These are phyloP conservation scores for Campopleginae sp. DNA, from an alignment of 2,888 invertebrate species.

Conservation along the genomic window DNA sequence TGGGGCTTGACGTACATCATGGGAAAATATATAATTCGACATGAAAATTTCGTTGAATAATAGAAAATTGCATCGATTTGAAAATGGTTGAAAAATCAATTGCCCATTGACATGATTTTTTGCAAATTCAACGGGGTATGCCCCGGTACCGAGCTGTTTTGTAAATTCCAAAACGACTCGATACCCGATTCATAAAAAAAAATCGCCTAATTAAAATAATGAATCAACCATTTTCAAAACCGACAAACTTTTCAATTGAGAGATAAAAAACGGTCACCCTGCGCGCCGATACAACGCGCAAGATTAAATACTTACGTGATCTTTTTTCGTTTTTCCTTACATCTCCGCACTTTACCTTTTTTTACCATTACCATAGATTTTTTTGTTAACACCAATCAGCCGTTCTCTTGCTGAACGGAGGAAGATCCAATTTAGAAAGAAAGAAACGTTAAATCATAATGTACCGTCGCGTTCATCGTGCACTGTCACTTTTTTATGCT, in stretches of 20 bases:
- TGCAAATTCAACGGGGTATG: not conserved
- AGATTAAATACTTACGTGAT: conserved; percentile 85
- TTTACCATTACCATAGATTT: conserved; percentile 56
- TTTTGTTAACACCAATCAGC: conserved; percentile 51
- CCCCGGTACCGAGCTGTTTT: not conserved
- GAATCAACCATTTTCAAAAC: conserved; percentile 42
- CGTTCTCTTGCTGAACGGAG: conserved; percentile 4
- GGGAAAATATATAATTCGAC: conserved; percentile 21
- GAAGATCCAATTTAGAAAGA: not conserved
- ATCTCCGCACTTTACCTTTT: conserved; percentile 65
- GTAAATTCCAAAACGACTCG: not conserved
- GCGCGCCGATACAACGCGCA: conserved; percentile 86
- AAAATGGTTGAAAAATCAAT: conserved; percentile 35
- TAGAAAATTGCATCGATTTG: conserved; percentile 32
- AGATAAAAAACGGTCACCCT: conserved; percentile 75
- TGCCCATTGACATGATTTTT: not conserved
- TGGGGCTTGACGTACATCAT: conserved; percentile 15
- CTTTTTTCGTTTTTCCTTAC: conserved; percentile 41
- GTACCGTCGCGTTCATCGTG: not conserved
- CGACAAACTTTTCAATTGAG: conserved; percentile 31
- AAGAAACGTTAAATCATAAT: not conserved
- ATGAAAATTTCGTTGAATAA: conserved; percentile 23
- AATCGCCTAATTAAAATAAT: not conserved
- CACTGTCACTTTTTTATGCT: conserved; percentile 41
- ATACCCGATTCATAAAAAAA: not conserved